A percentile compares a stretch with the other conserved stretches of the same genome.
phyloP scores from a whole-genome alignment of 2,888 invertebrate species.

The Lepas anatifera region DNA sequence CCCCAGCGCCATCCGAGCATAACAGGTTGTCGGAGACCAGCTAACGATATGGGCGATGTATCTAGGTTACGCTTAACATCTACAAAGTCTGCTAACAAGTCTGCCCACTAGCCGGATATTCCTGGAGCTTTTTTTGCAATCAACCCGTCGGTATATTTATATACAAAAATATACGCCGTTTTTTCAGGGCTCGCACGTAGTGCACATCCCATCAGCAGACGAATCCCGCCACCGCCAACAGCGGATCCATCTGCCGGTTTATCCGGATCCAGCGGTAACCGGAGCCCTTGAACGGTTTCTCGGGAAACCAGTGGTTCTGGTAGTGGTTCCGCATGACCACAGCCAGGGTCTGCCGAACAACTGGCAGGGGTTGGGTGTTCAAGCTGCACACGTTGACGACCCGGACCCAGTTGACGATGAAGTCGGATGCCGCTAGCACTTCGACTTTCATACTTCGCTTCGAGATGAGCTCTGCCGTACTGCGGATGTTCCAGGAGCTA shows the following conservation, averaged over 20 bases:
- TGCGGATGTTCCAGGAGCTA: too few species aligned
- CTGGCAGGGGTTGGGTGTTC: conserved; percentile 34
- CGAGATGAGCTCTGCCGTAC: too few species aligned
- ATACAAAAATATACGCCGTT: conserved; percentile 3
- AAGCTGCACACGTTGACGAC: conserved; percentile 28
- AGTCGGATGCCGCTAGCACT: conserved; percentile 41
- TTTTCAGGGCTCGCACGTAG: conserved; percentile 40
- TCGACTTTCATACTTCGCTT: conserved; percentile 40
- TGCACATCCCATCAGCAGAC: conserved; percentile 48
- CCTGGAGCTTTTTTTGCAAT: too few species aligned
- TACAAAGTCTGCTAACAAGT: too few species aligned
- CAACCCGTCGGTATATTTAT: too few species aligned
- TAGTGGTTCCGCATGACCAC: conserved; percentile 40
- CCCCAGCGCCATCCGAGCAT: too few species aligned
- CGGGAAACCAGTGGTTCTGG: conserved; percentile 60
- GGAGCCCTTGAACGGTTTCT: conserved; percentile 54
- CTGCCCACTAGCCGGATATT: too few species aligned
- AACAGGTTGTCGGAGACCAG: too few species aligned
- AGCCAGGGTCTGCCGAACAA: conserved; percentile 37
- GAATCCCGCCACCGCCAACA: conserved; percentile 50
- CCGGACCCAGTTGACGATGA: conserved; percentile 40
- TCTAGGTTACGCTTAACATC: too few species aligned
- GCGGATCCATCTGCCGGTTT: conserved; percentile 56
- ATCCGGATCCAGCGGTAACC: conserved; percentile 58
- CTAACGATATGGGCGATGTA: too few species aligned